Conservation (phyloP, 2,888 invertebrate species). For the Cecidostiba fungosa region DNA sequence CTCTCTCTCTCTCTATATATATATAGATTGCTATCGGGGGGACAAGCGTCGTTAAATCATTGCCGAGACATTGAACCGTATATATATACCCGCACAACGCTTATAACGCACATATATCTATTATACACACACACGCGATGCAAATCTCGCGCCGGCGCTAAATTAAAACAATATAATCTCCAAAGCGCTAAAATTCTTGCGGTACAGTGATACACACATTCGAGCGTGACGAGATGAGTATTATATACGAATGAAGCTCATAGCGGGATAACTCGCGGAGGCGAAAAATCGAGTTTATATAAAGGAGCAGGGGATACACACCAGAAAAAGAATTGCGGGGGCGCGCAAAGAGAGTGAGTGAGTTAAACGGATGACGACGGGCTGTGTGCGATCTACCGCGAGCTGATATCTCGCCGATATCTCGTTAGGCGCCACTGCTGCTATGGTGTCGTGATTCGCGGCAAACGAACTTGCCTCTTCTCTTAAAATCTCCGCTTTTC, state of each 20-base stretch:
- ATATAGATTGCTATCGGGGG: slow-evolving; percentile 56
- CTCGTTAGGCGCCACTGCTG: slow-evolving; percentile 72
- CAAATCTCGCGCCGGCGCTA: background rate
- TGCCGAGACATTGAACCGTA: slow-evolving; percentile 77
- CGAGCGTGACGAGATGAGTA: background rate
- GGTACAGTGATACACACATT: background rate
- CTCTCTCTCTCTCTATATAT: background rate
- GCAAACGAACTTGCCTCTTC: background rate
- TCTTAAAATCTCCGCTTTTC: slow-evolving; percentile 4
- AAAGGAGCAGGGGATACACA: background rate
- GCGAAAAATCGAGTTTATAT: slow-evolving; percentile 11
- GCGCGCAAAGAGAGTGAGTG: background rate
- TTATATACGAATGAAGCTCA: too few species aligned
- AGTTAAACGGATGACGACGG: slow-evolving; percentile 72
- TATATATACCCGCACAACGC: slow-evolving; percentile 28
- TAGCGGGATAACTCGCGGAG: background rate
- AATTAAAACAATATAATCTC: background rate
- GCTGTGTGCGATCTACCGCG: slow-evolving; percentile 73
- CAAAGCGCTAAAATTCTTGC: slow-evolving; percentile 12
- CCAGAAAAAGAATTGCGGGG: slow-evolving; percentile 37
- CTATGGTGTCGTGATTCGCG: slow-evolving; percentile 56
- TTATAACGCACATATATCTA: too few species aligned
- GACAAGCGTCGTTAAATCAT: slow-evolving; percentile 74
- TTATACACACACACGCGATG: too few species aligned
- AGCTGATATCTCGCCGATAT: slow-evolving; percentile 66